phyloP scores from a whole-genome alignment of 2,113 vertebrate species.

The Protobothrops flavoviridis region DNA sequence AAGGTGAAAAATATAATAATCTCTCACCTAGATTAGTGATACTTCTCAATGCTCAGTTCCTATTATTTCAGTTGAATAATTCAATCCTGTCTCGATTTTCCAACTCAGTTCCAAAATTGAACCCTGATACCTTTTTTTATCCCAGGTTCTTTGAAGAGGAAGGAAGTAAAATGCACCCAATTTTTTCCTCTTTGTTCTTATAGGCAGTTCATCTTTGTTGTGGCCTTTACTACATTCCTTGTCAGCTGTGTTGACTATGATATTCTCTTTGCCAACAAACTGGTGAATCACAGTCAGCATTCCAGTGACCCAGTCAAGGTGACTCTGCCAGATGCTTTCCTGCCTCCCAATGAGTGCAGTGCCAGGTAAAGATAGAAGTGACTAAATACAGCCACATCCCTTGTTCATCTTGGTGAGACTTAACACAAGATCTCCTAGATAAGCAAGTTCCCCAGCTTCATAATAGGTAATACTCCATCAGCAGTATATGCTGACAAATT shows the following conservation, averaged over 20 bases:
- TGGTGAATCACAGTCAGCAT: constrained; percentile 90
- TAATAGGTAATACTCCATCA: background rate
- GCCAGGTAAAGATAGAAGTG: constrained; percentile 72
- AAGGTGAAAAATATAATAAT: background rate
- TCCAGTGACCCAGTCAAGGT: constrained; percentile 85
- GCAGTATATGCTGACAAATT: background rate
- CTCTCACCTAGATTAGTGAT: background rate
- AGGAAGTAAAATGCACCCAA: too few relatives aligned
- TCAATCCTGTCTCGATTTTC: background rate
- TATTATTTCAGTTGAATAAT: background rate
- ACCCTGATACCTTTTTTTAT: background rate
- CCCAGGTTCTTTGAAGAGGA: background rate
- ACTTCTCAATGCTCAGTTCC: background rate
- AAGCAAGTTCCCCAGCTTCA: background rate
- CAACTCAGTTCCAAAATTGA: background rate
- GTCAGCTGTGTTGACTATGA: constrained; percentile 98
- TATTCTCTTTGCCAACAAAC: constrained; percentile 98
- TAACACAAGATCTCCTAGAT: background rate
- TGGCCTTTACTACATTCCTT: constrained; percentile 95
- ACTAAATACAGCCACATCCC: background rate
- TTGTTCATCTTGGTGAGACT: background rate
- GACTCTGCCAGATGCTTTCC: constrained; percentile 91
- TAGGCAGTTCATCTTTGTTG: constrained; percentile 97
- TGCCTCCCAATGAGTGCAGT: constrained; percentile 87
- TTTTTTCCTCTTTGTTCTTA: background rate